These are phyloP conservation scores for Callipepla squamata DNA, from an alignment of 2,113 vertebrate genomes.

Conservation along the genomic window DNA sequence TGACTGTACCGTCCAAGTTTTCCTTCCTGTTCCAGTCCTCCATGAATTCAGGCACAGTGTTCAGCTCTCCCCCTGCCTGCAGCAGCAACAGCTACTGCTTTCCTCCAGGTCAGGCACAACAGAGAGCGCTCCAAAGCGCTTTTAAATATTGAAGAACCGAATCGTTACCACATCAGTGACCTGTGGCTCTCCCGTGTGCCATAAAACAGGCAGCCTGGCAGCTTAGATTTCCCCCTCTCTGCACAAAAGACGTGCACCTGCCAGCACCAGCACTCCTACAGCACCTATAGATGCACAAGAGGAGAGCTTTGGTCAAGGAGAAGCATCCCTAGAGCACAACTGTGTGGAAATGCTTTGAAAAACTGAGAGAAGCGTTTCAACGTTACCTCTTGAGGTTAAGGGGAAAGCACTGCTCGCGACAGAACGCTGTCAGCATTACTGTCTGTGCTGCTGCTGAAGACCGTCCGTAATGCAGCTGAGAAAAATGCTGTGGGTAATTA, in stretches of 20 bases:
- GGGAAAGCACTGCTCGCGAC: background rate
- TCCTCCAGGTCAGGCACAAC: background rate
- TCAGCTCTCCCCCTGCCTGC: background rate
- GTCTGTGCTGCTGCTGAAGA: background rate
- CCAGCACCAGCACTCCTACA: background rate
- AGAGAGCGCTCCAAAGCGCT: background rate
- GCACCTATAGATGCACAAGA: background rate
- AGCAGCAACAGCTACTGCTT: background rate
- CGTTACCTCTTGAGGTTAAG: background rate
- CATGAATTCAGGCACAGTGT: background rate
- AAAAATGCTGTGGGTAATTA: background rate
- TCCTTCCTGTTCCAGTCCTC: background rate
- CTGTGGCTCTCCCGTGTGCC: constrained; percentile 10
- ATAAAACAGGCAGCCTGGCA: background rate
- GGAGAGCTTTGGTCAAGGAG: background rate
- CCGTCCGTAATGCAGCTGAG: background rate
- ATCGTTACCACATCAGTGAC: background rate
- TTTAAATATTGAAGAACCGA: background rate
- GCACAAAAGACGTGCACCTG: background rate
- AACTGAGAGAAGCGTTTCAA: background rate
- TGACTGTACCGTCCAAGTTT: background rate
- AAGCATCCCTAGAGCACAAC: background rate
- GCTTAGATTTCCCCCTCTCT: background rate
- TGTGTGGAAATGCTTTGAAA: background rate
- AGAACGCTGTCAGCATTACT: background rate